Conservation (phyloP, 2,113 vertebrate genomes). For the Cyrtonyx montezumae region DNA sequence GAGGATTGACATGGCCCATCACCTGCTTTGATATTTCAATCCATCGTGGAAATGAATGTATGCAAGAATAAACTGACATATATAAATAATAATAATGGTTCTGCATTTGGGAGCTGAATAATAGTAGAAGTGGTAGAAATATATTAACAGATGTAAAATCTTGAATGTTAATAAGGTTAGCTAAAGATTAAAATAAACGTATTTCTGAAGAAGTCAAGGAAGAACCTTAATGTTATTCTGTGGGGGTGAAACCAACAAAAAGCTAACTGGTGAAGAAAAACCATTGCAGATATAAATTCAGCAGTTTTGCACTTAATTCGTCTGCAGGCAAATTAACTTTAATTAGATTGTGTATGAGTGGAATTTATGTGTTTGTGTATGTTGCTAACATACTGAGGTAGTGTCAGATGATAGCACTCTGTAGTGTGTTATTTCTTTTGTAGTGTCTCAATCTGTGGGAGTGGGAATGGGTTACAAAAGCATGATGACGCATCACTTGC, state of each 20-base stretch:
- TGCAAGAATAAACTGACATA: not conserved
- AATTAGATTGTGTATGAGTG: fast-evolving
- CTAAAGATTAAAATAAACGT: not conserved
- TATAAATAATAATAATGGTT: not conserved
- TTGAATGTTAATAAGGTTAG: not conserved
- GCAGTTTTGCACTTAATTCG: not conserved
- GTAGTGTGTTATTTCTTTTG: not conserved
- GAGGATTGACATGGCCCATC: not conserved
- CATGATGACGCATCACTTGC: not conserved
- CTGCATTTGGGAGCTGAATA: not conserved
- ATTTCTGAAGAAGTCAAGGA: not conserved
- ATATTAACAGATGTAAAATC: not conserved
- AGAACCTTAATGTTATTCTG: not conserved
- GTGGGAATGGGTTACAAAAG: not conserved
- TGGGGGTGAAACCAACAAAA: not conserved
- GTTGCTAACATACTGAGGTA: not conserved
- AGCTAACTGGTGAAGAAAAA: not conserved
- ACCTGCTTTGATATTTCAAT: not conserved
- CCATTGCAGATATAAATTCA: not conserved
- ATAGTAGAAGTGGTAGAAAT: not conserved
- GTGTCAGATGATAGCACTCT: not conserved
- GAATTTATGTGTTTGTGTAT: not conserved
- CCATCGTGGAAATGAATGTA: not conserved
- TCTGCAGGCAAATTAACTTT: not conserved
- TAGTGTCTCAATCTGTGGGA: not conserved